phyloP scores from a whole-genome alignment of 2,888 invertebrate species.

The Apantesis nais region DNA sequence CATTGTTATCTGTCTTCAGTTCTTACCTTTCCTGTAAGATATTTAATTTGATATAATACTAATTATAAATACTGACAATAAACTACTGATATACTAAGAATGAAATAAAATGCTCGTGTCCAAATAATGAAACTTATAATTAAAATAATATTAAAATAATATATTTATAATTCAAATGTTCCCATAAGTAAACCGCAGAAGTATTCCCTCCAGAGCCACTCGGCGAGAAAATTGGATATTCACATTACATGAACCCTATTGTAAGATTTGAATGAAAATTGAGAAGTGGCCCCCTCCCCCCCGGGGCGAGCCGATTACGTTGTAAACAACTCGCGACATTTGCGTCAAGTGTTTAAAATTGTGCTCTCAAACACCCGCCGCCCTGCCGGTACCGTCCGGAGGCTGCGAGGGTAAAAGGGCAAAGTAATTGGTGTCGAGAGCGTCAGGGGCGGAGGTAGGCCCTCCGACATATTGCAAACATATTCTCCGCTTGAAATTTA shows the following conservation, averaged over 20 bases:
- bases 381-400: conserved; percentile 32
- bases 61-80: neutral
- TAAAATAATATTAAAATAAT: too few species aligned
- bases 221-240: conserved; percentile 50
- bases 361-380: conserved; percentile 53
- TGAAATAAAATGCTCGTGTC: neutral
- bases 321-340: conserved; percentile 78
- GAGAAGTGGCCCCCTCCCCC: conserved; percentile 50
- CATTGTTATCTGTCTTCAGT: neutral
- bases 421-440: conserved; percentile 62
- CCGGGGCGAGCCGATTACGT: conserved; percentile 64
- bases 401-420: conserved; percentile 61
- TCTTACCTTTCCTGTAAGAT: neutral
- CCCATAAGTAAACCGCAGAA: conserved; percentile 32
- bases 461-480: conserved; percentile 80
- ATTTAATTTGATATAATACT: neutral
- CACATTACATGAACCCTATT: conserved; percentile 65
- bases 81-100: neutral
- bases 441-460: conserved; percentile 43
- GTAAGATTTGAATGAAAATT: conserved; percentile 64
- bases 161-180: conserved; percentile 20
- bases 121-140: too few species aligned
- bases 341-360: conserved; percentile 75
- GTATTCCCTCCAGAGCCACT: conserved; percentile 34
- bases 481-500: conserved; percentile 83